These are phyloP conservation scores for Diplodus puntazzo DNA, from an alignment of 2,797 vertebrate genomes.

Conservation along the genomic window DNA sequence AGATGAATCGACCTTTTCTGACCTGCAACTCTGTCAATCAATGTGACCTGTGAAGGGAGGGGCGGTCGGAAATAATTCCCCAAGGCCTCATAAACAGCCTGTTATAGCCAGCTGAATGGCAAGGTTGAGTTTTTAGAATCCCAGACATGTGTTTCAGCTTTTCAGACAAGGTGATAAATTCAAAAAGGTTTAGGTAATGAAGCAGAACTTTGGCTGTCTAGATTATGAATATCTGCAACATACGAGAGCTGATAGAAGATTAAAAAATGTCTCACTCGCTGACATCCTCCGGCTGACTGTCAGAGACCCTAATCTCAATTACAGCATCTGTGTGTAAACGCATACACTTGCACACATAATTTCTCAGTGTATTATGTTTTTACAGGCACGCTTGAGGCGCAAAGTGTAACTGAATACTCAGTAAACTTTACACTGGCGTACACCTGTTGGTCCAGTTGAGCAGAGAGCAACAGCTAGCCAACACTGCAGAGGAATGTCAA, in stretches of 20 bases:
- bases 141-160: constrained; percentile 16
- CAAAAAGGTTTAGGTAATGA: not conserved
- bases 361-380: constrained; percentile 63
- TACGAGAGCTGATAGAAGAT: constrained; percentile 10
- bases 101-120: not conserved
- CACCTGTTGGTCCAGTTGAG: constrained; percentile 47
- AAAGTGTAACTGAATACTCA: constrained; percentile 40
- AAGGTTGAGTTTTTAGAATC: not conserved
- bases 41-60: not conserved
- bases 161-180: not conserved
- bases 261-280: constrained; percentile 17
- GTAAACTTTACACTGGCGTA: constrained; percentile 48
- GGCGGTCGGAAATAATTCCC: constrained; percentile 12
- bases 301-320: constrained; percentile 36
- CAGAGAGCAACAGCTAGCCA: constrained; percentile 30
- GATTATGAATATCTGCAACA: not conserved
- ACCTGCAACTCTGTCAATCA: constrained; percentile 21
- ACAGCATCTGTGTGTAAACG: not conserved
- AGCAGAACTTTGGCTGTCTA: not conserved
- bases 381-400: constrained; percentile 33
- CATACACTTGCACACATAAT: constrained; percentile 3
- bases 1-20: constrained; percentile 34
- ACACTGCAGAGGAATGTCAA: constrained; percentile 20
- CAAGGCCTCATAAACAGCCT: constrained; percentile 1
- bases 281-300: constrained; percentile 18